Evolutionary conservation across 2,888 invertebrate species (phyloP).

Genomic region (Eupithecia subumbrata): DNA sequence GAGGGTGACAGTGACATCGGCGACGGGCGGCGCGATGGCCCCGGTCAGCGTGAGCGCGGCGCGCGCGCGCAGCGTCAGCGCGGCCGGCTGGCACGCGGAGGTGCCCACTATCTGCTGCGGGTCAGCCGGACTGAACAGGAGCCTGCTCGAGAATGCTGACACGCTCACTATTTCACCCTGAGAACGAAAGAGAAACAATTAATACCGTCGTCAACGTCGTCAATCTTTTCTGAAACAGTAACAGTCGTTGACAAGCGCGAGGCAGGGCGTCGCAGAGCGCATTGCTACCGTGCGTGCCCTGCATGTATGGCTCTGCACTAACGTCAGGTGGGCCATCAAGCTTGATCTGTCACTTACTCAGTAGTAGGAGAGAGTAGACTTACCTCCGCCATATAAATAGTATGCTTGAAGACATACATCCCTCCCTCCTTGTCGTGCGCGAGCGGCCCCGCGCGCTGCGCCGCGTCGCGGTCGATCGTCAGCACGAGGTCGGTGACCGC

Average conservation of each 20-base stretch:
- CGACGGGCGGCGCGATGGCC: slow-evolving; percentile 85
- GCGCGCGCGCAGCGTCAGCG: slow-evolving; percentile 86
- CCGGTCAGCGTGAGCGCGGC: slow-evolving; percentile 86
- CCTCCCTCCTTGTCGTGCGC: slow-evolving; percentile 47
- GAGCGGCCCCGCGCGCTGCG: slow-evolving; percentile 51
- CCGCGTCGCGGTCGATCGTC: slow-evolving; percentile 55
- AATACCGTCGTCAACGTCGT: no score
- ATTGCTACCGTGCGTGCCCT: no score
- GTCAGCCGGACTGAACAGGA: slow-evolving; percentile 89
- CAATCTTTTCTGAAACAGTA: neutral
- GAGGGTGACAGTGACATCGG: slow-evolving; percentile 83
- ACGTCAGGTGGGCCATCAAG: neutral
- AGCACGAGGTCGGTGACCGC: slow-evolving; percentile 74
- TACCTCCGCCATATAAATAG: slow-evolving; percentile 72
- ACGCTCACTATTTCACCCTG: slow-evolving; percentile 84
- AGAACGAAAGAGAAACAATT: neutral
- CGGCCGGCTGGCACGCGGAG: slow-evolving; percentile 87
- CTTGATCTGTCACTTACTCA: neutral
- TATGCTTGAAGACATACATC: slow-evolving; percentile 67
- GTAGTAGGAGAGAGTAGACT: slow-evolving; percentile 39
- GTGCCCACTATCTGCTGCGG: slow-evolving; percentile 82
- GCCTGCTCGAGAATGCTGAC: slow-evolving; percentile 87
- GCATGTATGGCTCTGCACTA: neutral
- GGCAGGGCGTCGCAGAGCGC: slow-evolving; percentile 37
- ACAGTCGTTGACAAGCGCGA: neutral